Percentiles rank a stretch among this genome's conserved stretches.
Conservation (phyloP, 2,797 vertebrate species). For the Sandelia bainsii region DNA sequence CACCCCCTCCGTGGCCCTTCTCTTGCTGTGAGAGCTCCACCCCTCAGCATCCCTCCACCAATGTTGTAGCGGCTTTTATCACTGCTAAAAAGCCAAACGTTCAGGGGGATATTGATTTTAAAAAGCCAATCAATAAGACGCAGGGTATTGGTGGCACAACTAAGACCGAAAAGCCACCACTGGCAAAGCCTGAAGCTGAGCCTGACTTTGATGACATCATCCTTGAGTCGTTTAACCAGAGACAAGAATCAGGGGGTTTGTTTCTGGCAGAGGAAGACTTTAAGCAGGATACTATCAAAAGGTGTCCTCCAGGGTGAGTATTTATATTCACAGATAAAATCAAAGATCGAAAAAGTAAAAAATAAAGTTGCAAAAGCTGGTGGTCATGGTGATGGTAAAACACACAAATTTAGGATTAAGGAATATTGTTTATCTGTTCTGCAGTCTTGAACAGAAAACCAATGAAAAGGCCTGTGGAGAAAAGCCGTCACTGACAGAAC, state of each 20-base stretch:
- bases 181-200: slow-evolving; percentile 70
- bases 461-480: slow-evolving; percentile 54
- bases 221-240: slow-evolving; percentile 57
- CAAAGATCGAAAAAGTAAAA: slow-evolving; percentile 3
- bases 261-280: slow-evolving; percentile 75
- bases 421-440: slow-evolving; percentile 72
- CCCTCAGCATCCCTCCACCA: slow-evolving; percentile 58
- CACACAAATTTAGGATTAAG: slow-evolving; percentile 50
- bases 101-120: slow-evolving; percentile 64
- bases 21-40: slow-evolving; percentile 63
- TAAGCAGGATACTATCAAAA: slow-evolving; percentile 76
- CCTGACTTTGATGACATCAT: slow-evolving; percentile 65
- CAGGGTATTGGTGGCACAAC: slow-evolving; percentile 13
- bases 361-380: slow-evolving; percentile 7
- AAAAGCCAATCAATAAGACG: slow-evolving; percentile 43
- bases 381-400: slow-evolving; percentile 18
- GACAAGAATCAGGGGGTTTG: slow-evolving; percentile 58
- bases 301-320: slow-evolving; percentile 79
- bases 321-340: slow-evolving; percentile 26
- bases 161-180: slow-evolving; percentile 48
- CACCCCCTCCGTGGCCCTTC: slow-evolving; percentile 85
- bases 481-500: slow-evolving; percentile 42
- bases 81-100: slow-evolving; percentile 67
- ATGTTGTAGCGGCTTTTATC: slow-evolving; percentile 72
- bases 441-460: slow-evolving; percentile 75